These are phyloP conservation scores for Clunio marinus DNA, from an alignment of 2,888 invertebrate species.

Conservation along the genomic window DNA sequence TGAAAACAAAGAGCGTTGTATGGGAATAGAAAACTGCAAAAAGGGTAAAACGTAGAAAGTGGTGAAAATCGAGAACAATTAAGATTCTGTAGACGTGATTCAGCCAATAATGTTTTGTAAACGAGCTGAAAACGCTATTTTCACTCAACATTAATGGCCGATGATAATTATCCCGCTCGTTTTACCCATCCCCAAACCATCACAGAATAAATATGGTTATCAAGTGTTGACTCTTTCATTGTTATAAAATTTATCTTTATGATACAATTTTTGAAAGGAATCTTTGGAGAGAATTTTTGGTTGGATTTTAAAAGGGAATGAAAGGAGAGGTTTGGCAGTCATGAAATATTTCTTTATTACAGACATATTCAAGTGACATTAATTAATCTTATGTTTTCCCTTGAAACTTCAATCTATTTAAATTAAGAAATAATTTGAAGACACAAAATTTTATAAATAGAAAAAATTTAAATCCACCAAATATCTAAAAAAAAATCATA, in stretches of 20 bases:
- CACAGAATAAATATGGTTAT: slow-evolving; percentile 8
- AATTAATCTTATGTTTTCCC: no score
- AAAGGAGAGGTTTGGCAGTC: background rate
- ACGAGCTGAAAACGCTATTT: slow-evolving; percentile 8
- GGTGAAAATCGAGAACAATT: slow-evolving; percentile 20
- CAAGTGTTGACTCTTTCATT: slow-evolving; percentile 32
- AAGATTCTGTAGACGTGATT: slow-evolving; percentile 30
- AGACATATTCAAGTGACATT: no score
- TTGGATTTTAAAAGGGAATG: background rate
- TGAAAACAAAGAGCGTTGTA: background rate
- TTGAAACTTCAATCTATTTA: no score
- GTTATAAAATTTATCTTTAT: slow-evolving; percentile 36
- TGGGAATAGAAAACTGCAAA: background rate
- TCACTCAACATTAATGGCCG: slow-evolving; percentile 23
- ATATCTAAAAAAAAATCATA: background rate
- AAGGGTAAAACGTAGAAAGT: slow-evolving; percentile 13
- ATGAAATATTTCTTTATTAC: background rate
- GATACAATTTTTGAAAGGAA: slow-evolving; percentile 17
- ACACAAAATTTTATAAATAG: no score
- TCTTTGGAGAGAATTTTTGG: background rate
- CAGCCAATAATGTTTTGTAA: slow-evolving; percentile 14
- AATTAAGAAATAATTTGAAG: no score
- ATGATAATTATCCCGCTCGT: background rate
- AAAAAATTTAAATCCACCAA: no score
- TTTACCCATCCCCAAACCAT: background rate